phyloP scores from a whole-genome alignment of 2,797 vertebrate genomes.

The Orestias chungarensis region DNA sequence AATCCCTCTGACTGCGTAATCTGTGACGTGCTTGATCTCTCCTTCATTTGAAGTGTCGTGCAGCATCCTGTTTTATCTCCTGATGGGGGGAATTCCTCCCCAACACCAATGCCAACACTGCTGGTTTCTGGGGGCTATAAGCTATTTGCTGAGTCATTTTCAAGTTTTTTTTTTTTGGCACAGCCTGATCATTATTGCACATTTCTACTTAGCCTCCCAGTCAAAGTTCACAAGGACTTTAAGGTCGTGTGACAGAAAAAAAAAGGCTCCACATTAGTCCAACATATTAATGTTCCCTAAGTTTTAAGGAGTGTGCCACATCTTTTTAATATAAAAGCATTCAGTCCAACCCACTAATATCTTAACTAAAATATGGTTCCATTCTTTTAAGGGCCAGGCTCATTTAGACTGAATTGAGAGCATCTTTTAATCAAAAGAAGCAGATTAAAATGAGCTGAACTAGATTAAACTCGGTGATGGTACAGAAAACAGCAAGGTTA shows the following conservation, averaged over 20 bases:
- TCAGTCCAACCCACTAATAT: background rate
- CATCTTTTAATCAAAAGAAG: no score
- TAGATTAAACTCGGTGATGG: no score
- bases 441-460: no score
- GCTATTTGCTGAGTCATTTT: constrained; percentile 62
- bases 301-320: background rate
- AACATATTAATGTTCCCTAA: background rate
- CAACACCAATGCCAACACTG: constrained; percentile 32
- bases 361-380: no score
- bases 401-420: no score
- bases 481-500: no score
- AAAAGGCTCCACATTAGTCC: no score
- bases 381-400: no score
- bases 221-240: no score
- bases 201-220: constrained; percentile 34
- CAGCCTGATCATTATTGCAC: constrained; percentile 41
- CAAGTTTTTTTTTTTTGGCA: constrained; percentile 64
- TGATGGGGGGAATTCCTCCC: constrained; percentile 60
- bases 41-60: constrained; percentile 79
- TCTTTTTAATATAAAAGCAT: background rate
- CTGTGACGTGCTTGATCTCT: constrained; percentile 78
- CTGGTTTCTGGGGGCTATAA: constrained; percentile 65
- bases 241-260: no score
- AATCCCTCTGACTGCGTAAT: constrained; percentile 76
- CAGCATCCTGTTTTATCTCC: constrained; percentile 72